Base-by-base conservation (phyloP, 2,888 invertebrate genomes). In the Dorcus parallelipipedus region DNA sequence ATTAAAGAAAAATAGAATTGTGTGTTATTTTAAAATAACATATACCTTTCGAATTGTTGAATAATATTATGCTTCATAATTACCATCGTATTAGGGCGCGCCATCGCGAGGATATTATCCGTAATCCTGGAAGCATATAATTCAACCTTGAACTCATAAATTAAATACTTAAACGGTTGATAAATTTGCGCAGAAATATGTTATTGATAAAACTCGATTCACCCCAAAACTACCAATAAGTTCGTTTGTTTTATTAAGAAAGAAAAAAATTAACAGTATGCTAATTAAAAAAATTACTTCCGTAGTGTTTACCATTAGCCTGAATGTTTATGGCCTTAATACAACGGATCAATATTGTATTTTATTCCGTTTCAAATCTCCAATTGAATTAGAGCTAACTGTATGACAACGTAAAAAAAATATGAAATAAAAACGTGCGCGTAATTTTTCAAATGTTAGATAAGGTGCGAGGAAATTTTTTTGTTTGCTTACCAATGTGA, bases 51-150 rank as follows among this genome's bases (percentile, higher is more conserved):
- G 76, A 94, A 93, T 76, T 92, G 91, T 68, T 87, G 85, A 66
- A 93, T 85, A 66, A 93, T 83, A 67, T 90, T 86, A 72, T 87
- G 86, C 69, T 90, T 86, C 3, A 88, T 83, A 54, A 94, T 90
- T 64, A 84, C 80, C 26, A 84, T 82, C 41, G 89, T 87, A 75
- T 88, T 92, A 58, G 93, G 93, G 17, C 95, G 86, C 58, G 93
- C 89, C 93, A 93, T 94, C 74, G 94, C 94, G 70, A 95, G 78
- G 66, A 95, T 89, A 72, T 93, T 88, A 66, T 92, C 90, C 5
- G 93, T 94, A 66, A 95, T 87, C 94, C 94, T 93, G 80, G 17
- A 79, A 68, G 76, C 17, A 38, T 49, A 40, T 45, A 9, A 41
- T 58, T 38, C 4, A 23, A n/a, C 45, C 42, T 43, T 26, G 43